Conservation (phyloP, 2,888 invertebrate genomes). For the Hyalella azteca region DNA sequence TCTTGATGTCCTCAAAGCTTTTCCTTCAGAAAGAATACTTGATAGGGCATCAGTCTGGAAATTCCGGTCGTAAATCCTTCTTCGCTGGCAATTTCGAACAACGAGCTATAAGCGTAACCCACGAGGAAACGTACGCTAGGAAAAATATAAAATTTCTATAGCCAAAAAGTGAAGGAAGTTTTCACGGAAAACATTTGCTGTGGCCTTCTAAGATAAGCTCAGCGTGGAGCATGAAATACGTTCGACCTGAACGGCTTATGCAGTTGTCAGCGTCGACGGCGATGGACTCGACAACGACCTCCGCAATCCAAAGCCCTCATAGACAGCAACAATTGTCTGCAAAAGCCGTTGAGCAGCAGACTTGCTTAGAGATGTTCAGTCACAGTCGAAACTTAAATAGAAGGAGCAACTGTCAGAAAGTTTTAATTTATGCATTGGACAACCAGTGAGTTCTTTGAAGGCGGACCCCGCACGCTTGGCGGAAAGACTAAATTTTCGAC, state of each 20-base stretch:
- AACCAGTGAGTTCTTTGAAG: slow-evolving; percentile 28
- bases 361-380: slow-evolving; percentile 30
- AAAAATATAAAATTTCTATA: background rate
- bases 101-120: background rate
- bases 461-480: background rate
- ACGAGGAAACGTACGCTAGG: background rate
- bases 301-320: slow-evolving; percentile 23
- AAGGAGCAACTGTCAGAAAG: slow-evolving; percentile 34
- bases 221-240: slow-evolving; percentile 1
- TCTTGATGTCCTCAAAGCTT: too few species aligned
- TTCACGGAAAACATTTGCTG: background rate
- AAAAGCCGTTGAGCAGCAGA: background rate
- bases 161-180: background rate
- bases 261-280: background rate
- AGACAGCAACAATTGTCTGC: slow-evolving; percentile 34
- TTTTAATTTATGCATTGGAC: slow-evolving; percentile 36
- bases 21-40: background rate
- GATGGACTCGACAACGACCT: slow-evolving; percentile 6
- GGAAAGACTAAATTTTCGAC: slow-evolving; percentile 25
- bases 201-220: slow-evolving; percentile 19
- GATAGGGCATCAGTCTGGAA: background rate
- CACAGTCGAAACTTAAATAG: slow-evolving; percentile 28
- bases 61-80: background rate
- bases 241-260: slow-evolving; percentile 22
- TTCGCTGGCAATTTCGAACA: background rate